A percentile compares a stretch with the other conserved stretches of the same genome.
phyloP scores from a whole-genome alignment of 2,797 vertebrate species.

The Micromesistius poutassou region DNA sequence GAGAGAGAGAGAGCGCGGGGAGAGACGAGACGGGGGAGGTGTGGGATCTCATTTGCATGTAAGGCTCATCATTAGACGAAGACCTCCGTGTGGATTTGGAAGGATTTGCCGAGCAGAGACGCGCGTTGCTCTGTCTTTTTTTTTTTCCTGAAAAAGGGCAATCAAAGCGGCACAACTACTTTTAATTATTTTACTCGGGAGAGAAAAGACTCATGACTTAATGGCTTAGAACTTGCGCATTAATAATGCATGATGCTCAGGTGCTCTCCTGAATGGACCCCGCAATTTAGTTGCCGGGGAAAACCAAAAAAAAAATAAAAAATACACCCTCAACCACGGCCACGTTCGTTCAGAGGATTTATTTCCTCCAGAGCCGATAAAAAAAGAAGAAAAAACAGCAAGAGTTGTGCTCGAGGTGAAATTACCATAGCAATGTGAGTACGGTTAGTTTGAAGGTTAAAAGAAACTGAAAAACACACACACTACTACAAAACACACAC shows the following conservation, averaged over 20 bases:
- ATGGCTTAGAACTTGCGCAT: slow-evolving; percentile 9
- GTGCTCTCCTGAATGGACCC: slow-evolving; percentile 3
- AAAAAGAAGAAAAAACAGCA: background rate
- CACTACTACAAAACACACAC: background rate
- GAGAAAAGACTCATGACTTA: slow-evolving; percentile 12
- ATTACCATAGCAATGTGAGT: slow-evolving; percentile 23
- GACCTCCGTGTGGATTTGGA: slow-evolving; percentile 11
- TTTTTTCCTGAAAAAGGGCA: slow-evolving; percentile 2
- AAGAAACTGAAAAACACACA: background rate
- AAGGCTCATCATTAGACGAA: slow-evolving; percentile 34
- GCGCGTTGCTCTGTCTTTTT: slow-evolving; percentile 24
- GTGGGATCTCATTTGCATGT: slow-evolving; percentile 28
- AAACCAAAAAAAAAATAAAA: background rate
- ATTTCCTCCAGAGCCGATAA: background rate
- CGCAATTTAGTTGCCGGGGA: slow-evolving; percentile 2
- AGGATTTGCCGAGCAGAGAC: slow-evolving; percentile 6
- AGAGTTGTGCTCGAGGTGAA: background rate
- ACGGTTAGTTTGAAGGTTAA: slow-evolving; percentile 26
- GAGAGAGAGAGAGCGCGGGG: background rate
- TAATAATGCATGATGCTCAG: slow-evolving; percentile 19
- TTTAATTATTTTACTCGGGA: slow-evolving; percentile 29
- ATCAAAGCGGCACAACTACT: slow-evolving; percentile 14
- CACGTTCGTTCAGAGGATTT: background rate
- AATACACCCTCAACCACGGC: background rate
- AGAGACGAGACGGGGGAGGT: background rate